phyloP scores from a whole-genome alignment of 1,140 invertebrate genomes.

The Panagrolaimus sp. region DNA sequence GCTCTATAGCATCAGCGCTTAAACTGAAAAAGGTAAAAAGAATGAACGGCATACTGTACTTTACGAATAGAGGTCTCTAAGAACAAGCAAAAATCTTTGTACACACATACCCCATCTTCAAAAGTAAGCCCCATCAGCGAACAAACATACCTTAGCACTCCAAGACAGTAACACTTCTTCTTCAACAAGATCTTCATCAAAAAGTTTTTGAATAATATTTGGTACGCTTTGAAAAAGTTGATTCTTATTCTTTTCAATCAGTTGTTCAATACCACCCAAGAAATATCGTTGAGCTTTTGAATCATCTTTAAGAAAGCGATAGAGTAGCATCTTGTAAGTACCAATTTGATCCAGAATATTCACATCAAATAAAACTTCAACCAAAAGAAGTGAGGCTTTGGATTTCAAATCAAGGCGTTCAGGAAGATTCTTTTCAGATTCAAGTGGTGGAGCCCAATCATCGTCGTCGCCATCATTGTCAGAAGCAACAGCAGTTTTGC shows the following conservation, averaged over 20 bases:
- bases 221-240: constrained; percentile 77
- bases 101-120: too few species aligned
- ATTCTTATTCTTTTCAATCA: constrained; percentile 72
- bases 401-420: constrained; percentile 88
- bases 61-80: too few species aligned
- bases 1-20: too few species aligned
- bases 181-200: constrained; percentile 87
- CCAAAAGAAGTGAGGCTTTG: constrained; percentile 83
- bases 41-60: too few species aligned
- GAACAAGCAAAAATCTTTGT: too few species aligned
- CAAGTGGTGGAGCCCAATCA: constrained; percentile 66
- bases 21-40: too few species aligned
- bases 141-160: constrained; percentile 71
- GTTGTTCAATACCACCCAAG: constrained; percentile 87
- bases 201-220: constrained; percentile 82
- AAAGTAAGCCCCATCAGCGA: too few species aligned
- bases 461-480: constrained; percentile 46
- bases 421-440: constrained; percentile 77
- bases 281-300: constrained; percentile 79
- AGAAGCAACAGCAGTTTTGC: constrained; percentile 31
- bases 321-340: constrained; percentile 61
- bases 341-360: constrained; percentile 72
- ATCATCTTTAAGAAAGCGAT: constrained; percentile 59
- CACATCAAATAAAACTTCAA: constrained; percentile 81
- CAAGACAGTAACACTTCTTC: constrained; percentile 89